phyloP scores from a whole-genome alignment of 2,888 invertebrate species.

The Ceriagrion tenellum region DNA sequence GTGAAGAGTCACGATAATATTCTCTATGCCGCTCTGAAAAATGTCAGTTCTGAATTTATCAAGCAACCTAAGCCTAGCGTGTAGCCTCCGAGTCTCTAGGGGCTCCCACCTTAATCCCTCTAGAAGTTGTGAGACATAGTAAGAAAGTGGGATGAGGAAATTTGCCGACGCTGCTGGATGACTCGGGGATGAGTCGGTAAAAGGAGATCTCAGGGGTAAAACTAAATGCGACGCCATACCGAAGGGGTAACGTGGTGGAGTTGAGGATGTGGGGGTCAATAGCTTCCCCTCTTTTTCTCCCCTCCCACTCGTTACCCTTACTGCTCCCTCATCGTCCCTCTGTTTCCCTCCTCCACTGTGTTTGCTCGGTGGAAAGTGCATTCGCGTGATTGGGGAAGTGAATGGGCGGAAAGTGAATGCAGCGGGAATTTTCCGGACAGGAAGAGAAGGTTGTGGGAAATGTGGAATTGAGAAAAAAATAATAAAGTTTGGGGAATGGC shows the following conservation, averaged over 20 bases:
- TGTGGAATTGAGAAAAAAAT: not conserved
- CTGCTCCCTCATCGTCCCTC: too few species aligned
- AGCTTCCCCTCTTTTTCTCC: not conserved
- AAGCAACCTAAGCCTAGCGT: too few species aligned
- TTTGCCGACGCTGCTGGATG: too few species aligned
- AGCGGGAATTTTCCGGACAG: not conserved
- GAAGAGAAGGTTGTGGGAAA: not conserved
- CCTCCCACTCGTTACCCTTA: too few species aligned
- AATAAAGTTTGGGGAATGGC: not conserved
- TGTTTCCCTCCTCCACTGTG: not conserved
- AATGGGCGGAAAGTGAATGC: not conserved
- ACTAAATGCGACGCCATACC: not conserved
- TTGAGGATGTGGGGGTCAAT: not conserved
- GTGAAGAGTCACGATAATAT: too few species aligned
- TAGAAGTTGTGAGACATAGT: too few species aligned
- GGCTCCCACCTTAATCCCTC: too few species aligned
- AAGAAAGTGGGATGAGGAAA: too few species aligned
- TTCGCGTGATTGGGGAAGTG: not conserved
- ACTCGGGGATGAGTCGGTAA: not conserved
- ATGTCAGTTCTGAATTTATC: too few species aligned
- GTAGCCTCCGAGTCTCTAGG: too few species aligned
- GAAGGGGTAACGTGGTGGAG: not conserved
- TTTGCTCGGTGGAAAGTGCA: not conserved
- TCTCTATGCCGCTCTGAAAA: too few species aligned
- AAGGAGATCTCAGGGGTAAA: not conserved